phyloP scores from a whole-genome alignment of 2,797 vertebrate genomes.

The Triplophysa bombifrons region DNA sequence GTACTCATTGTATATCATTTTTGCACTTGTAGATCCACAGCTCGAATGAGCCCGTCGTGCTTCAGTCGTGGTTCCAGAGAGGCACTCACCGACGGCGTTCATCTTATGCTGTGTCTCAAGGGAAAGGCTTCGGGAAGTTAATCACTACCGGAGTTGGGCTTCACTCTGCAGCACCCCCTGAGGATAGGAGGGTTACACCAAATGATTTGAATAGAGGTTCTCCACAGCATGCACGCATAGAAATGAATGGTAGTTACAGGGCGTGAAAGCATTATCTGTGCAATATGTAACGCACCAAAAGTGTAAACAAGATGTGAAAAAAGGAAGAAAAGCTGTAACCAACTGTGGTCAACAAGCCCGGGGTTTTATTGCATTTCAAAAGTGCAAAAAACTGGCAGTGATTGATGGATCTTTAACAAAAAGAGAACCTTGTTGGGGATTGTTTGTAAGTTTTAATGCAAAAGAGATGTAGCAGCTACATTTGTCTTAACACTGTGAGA shows the following conservation, averaged over 20 bases:
- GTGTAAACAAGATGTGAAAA: background rate
- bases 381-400: background rate
- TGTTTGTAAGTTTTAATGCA: slow-evolving; percentile 2
- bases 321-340: background rate
- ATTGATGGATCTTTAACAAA: background rate
- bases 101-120: slow-evolving; percentile 85
- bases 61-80: slow-evolving; percentile 65
- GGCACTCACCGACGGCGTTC: slow-evolving; percentile 70
- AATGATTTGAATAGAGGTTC: slow-evolving; percentile 32
- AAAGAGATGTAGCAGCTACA: background rate
- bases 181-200: slow-evolving; percentile 53
- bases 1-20: background rate
- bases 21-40: slow-evolving; percentile 70
- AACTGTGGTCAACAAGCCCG: no score
- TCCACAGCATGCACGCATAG: background rate
- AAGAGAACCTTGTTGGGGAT: background rate
- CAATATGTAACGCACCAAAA: slow-evolving; percentile 3
- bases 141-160: slow-evolving; percentile 69
- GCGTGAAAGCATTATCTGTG: slow-evolving; percentile 6
- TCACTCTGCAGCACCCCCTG: slow-evolving; percentile 14
- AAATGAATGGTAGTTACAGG: slow-evolving; percentile 9
- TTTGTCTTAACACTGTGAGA: background rate
- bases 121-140: slow-evolving; percentile 73
- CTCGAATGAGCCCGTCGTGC: slow-evolving; percentile 58
- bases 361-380: no score